Base-by-base conservation (phyloP, 2,888 invertebrate species). In the Lysandra bellargus region DNA sequence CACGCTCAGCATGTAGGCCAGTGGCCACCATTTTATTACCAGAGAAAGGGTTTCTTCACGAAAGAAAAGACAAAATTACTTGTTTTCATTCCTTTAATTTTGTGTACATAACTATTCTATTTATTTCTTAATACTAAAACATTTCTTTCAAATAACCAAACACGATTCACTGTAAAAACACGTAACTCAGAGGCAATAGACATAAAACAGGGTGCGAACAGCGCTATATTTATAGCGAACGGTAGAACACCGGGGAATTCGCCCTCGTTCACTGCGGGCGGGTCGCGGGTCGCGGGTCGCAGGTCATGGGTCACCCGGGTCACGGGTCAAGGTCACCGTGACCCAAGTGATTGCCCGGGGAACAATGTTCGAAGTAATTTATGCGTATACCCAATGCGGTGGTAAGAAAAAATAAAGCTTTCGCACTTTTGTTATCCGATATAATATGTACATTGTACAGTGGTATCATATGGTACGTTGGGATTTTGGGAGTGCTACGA, bases 301-400 rank as follows among this genome's bases (percentile, higher is more conserved):
- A 78, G 44, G 77, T 33, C 17, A 78, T 44, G 60, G 57, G 57
- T 57, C 17, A 57, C 72, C 75, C 72, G 72, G 73, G 57, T 64
- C 78, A 23, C 77, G 74, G 81, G 81, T 80, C 81, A 81, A 80
- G 81, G 81, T 44, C 79, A 49, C 30, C 14, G 69, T 17, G 78
- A 73, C 78, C 72, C 40, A 60, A 33, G 73, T 53, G 17, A 69
- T 69, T 37, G 69, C 33, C 69, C 69, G 5, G 69, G 69, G 69
- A 69, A 69, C 69, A 37, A 69, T 37, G 69, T 69, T 14, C 14
- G 69, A 69, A 69, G 69, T 37, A 69, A 69, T 69, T 69, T 69
- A 69, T 69, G 69, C 69, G 69, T 64, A 30, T 64, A 64, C 64
- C 64, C 64, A 12, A 30, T 23, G 64, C 14, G 69, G 69, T 14